Evolutionary conservation across 2,888 invertebrate genomes (phyloP).

Genomic region (Pyrochroa serraticornis): DNA sequence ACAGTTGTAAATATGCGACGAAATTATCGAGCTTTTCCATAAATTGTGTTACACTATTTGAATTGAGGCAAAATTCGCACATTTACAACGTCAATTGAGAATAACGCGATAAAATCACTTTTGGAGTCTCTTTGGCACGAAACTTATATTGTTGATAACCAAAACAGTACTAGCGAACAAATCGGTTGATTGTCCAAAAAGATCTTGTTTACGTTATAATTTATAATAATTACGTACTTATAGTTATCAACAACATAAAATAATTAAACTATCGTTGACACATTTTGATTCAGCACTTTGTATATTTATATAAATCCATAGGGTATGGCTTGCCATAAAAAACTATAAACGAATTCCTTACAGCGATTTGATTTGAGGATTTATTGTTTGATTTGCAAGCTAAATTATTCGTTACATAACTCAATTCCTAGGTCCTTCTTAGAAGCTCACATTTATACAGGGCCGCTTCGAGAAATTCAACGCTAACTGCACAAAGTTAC

Average conservation of each 20-base stretch:
- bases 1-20: slow-evolving; percentile 16
- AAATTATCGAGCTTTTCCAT: slow-evolving; percentile 4
- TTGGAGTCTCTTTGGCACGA: not conserved
- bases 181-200: slow-evolving; percentile 36
- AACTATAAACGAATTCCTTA: slow-evolving; percentile 23
- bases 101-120: not conserved
- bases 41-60: slow-evolving; percentile 1
- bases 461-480: too few relatives aligned
- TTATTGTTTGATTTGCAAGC: slow-evolving; percentile 27
- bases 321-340: slow-evolving; percentile 25
- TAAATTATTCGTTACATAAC: slow-evolving; percentile 26
- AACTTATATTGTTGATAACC: slow-evolving; percentile 30
- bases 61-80: slow-evolving; percentile 34
- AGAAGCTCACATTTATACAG: slow-evolving; percentile 5
- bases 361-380: slow-evolving; percentile 17
- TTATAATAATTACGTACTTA: not conserved
- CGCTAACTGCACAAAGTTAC: too few relatives aligned
- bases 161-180: slow-evolving; percentile 1
- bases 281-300: slow-evolving; percentile 32
- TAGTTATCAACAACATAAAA: slow-evolving; percentile 31
- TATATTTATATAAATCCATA: slow-evolving; percentile 28
- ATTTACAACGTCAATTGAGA: slow-evolving; percentile 31
- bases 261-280: slow-evolving; percentile 13
- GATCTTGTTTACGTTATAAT: slow-evolving; percentile 6
- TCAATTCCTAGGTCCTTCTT: slow-evolving; percentile 24